Evolutionary conservation across 92 coral and sea anemone genomes (phyloP).

Genomic region (Phenganax subtilis): DNA sequence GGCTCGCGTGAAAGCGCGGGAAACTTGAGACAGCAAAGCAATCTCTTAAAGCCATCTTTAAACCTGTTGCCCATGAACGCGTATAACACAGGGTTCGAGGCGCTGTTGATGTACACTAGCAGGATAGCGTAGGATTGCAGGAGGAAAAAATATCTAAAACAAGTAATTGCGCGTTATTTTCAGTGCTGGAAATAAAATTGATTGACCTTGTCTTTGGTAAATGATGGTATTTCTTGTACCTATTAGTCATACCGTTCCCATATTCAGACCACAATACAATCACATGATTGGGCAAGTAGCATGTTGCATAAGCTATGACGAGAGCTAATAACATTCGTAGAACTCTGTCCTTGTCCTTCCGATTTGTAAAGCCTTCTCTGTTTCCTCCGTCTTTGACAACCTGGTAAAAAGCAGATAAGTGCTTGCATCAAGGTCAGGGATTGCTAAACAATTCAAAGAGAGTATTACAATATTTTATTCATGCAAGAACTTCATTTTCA

Average conservation of each 20-base stretch:
- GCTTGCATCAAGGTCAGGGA: no score
- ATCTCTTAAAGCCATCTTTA: slow-evolving; percentile 66
- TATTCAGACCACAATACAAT: slow-evolving; percentile 68
- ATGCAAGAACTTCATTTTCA: no score
- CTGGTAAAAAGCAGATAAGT: no score
- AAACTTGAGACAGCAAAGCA: slow-evolving; percentile 35
- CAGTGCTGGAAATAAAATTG: no score
- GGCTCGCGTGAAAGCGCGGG: slow-evolving; percentile 9
- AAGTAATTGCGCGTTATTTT: neutral
- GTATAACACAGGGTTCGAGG: slow-evolving; percentile 84
- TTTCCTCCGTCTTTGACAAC: slow-evolving; percentile 90
- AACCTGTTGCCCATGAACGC: slow-evolving; percentile 94
- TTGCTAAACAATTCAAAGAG: no score
- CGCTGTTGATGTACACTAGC: slow-evolving; percentile 82
- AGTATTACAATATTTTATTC: no score
- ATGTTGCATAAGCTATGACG: slow-evolving; percentile 83
- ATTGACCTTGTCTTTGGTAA: no score
- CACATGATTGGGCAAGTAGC: slow-evolving; percentile 78
- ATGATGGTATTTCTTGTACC: slow-evolving; percentile 36
- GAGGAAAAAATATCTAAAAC: slow-evolving; percentile 45
- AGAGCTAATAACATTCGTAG: slow-evolving; percentile 81
- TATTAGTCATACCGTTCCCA: slow-evolving; percentile 55
- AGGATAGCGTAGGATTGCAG: slow-evolving; percentile 68
- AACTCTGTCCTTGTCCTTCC: slow-evolving; percentile 72
- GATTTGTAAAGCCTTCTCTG: slow-evolving; percentile 90